Evolutionary conservation across 2,888 invertebrate genomes (phyloP), one percentile per base, ranked within the genome.

Genomic region (Nymphalis c-album): DNA sequence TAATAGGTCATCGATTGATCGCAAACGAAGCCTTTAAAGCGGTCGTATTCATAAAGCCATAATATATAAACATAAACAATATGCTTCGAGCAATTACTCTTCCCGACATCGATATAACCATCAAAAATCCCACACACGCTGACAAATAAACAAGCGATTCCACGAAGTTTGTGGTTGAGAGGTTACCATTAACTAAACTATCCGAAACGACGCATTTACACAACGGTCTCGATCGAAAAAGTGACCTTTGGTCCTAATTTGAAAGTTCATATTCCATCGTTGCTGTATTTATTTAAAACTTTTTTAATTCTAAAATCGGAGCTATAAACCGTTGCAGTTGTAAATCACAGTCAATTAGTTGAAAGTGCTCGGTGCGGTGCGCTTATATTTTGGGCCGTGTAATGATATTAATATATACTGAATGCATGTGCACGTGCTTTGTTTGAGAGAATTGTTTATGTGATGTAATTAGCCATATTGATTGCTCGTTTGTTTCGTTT

Each of bases 341-440:
- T 88, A 88, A 89, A 88, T 89, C 86, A 86, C 81, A 81, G 78
- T 81, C 87, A 86, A 87, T 87, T 86, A 86, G 85, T 75, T 74
- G 77, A 77, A 76, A 77, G 76, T 77, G 76, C 74, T 73, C 74
- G 73, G 73, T 73, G 72, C 74, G 71, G 73, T 76, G 76, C 76
- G 78, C 74, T 77, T 77, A 77, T 78, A 78, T 79, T 78, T 80
- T 80, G 77, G 78, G 80, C 67, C 70, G 79, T 72, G 75, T 82
- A 78, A 80, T 81, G 75, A 78, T 77, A 76, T 78, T 76, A 76
- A 75, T 74, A 72, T 69, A 68, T 72, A 71, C 64, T 71, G 71
- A 71, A 74, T 73, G 73, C 64, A 70, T 69, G 57, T 50, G 61
- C 67, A 69, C 63, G 68, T 71, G 74, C 70, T 70, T 68, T 70